Conservation (phyloP, 1,140 invertebrate genomes). For the Pseudomyrmex pallidus region DNA sequence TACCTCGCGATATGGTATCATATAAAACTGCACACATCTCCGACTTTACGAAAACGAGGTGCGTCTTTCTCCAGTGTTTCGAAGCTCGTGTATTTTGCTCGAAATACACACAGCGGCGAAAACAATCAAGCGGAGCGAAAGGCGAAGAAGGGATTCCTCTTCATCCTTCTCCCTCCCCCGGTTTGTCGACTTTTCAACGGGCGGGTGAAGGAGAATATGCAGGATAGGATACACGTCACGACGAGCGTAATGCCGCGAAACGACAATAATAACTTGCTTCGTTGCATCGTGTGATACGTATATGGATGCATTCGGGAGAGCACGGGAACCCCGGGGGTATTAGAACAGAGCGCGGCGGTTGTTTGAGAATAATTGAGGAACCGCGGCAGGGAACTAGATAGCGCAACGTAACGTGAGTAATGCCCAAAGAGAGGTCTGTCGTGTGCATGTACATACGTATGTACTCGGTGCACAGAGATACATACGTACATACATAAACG, state of each 20-base stretch:
- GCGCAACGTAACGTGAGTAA: conserved; percentile 69
- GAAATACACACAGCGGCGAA: conserved; percentile 41
- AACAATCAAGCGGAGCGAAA: conserved; percentile 52
- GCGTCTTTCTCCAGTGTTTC: conserved; percentile 10
- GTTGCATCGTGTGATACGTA: conserved; percentile 56
- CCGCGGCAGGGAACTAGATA: conserved; percentile 66
- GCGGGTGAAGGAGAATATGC: background rate
- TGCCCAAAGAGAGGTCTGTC: conserved; percentile 68
- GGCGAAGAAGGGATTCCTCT: background rate
- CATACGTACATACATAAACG: conserved; percentile 1
- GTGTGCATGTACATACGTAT: conserved; percentile 11
- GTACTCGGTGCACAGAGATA: background rate
- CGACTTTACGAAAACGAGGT: background rate
- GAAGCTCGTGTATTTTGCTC: conserved; percentile 11
- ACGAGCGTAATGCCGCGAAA: conserved; percentile 62
- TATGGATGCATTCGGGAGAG: conserved; percentile 15
- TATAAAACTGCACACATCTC: conserved; percentile 5
- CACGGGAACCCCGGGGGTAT: conserved; percentile 68
- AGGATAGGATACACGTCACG: conserved; percentile 7
- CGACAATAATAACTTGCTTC: conserved; percentile 71
- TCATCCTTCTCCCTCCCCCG: conserved; percentile 3
- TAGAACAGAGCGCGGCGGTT: conserved; percentile 78
- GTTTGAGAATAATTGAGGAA: conserved; percentile 81
- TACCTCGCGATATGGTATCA: background rate
- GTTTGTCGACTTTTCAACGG: conserved; percentile 52